Percentiles rank a stretch among this genome's conserved stretches.
Conservation (phyloP, 2,888 invertebrate genomes). For the Vanessa cardui region DNA sequence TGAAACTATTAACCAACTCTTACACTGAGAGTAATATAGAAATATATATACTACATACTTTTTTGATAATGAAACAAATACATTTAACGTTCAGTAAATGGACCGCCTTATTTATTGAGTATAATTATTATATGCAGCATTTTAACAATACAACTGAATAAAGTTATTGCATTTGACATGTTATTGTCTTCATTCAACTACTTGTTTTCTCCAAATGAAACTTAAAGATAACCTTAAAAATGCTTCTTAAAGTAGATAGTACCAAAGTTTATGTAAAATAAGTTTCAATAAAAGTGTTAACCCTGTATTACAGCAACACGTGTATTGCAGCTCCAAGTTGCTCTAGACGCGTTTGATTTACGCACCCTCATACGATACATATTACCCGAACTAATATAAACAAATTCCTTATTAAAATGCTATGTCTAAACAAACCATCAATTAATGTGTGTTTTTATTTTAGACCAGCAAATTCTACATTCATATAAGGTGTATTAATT, state of each 20-base stretch:
- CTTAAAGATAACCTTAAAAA: no score
- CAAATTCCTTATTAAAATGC: conserved; percentile 49
- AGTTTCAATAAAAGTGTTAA: conserved; percentile 12
- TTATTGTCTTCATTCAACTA: no score
- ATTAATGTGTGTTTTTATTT: conserved; percentile 30
- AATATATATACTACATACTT: no score
- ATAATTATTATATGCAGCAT: no score
- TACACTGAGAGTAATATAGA: background rate
- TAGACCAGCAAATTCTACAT: conserved; percentile 2
- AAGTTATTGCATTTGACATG: no score
- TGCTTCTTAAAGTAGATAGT: no score
- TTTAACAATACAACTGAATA: no score
- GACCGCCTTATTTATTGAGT: no score
- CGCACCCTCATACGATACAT: conserved; percentile 56
- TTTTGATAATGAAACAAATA: no score
- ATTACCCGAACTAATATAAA: conserved; percentile 50
- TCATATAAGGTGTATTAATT: background rate
- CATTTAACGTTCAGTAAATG: no score
- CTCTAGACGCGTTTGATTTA: conserved; percentile 69
- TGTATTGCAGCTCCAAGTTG: conserved; percentile 54
- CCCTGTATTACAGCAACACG: conserved; percentile 51
- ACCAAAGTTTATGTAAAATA: background rate
- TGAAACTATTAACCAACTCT: background rate
- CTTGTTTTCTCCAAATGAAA: no score
- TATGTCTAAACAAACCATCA: conserved; percentile 38